Evolutionary conservation across 2,797 vertebrate species (phyloP), one percentile per base, ranked within the genome.

Genomic region (Ispidina picta): DNA sequence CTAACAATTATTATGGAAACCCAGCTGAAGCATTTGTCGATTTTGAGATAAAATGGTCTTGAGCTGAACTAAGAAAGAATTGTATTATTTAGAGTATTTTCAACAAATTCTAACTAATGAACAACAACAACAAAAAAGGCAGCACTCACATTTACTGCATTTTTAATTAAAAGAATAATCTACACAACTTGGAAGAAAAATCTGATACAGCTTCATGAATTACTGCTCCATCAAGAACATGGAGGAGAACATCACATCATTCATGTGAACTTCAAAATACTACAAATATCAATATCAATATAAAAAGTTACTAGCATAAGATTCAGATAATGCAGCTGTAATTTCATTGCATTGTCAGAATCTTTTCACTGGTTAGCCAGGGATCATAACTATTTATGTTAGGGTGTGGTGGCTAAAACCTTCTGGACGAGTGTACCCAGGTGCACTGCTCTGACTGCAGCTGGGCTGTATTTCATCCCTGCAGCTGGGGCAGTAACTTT

Each of bases 161-260:
- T 70, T 87, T 90, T 66, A 77, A 78, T 70, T 81, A 62, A 65
- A 86, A 90, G 21, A 70, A 48, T 49, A 69, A 87, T 44, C 33
- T 37, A 68, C 8, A 37, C 25, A 66, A 69, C 41, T 64, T 51
- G 26, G 58, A 90, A 78, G 75, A 70, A 66, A 94, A 84, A 74
- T 6, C 13, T 48, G 11, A 43, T 60, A 31, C 43, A 43, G 23
- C 28, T 44, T 71, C 71, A 54, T 31, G 12, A 39, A 49, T 78
- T 54, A 58, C 8, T 44, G n/a, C 13, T 56, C 31, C 48, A 52
- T 18, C 18, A 70, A 41, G 72, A 63, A 59, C 15, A 58, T 13
- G 18, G 52, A 62, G 31, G 84, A 66, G 12, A 78, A 66, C 20
- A 62, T 15, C 39, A 6, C 9, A 6, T 35, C 37, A 22, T 22